Base-by-base conservation (phyloP, 2,797 vertebrate genomes). In the Taenioides sp. region DNA sequence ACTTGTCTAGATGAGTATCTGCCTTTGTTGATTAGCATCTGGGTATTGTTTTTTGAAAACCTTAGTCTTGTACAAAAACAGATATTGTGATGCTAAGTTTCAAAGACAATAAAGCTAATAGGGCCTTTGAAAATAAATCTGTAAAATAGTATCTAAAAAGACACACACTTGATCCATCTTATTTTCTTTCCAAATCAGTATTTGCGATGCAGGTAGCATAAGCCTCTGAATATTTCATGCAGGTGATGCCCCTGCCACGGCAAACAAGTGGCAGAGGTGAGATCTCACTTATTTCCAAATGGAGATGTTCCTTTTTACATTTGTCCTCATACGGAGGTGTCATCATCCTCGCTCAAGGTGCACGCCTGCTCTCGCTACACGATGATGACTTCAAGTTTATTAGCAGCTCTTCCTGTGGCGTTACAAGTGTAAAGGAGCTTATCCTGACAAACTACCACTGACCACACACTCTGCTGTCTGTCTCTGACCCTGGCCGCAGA, bases 401-500 rank as follows among this genome's bases (percentile, higher is more conserved):
- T 58, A 50, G 43, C 37, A 77, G n/a, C 7, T 71, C 64, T 66
- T 73, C 7, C 63, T 72, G n/a, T 40, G 16, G 1, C 70, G 40
- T 68, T 79, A 58, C 49, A 70, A 83, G 66, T 78, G 63, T 28
- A 37, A 74, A 75, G 17, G 71, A 74, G 75, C 73, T 76, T 74
- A 72, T 70, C 69, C 65, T 72, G 79, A 86, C 83, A 80, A 18
- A 37, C 22, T 67, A 66, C 54, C n/a, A 63, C 68, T 22, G 81
- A 72, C 1, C 31, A 74, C 79, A 74, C 58, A 72, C 77, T 83
- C 82, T 83, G 73, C 69, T 76, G 81, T 71, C 73, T 72, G 75
- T 72, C 74, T 84, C 74, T 80, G 86, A 88, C 84, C 83, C 7
- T 63, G 65, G 82, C 80, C 70, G 75, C 76, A 86, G 81, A 84